Evolutionary conservation across 1,140 invertebrate species (phyloP).

Genomic region (Frieseomelitta varia): DNA sequence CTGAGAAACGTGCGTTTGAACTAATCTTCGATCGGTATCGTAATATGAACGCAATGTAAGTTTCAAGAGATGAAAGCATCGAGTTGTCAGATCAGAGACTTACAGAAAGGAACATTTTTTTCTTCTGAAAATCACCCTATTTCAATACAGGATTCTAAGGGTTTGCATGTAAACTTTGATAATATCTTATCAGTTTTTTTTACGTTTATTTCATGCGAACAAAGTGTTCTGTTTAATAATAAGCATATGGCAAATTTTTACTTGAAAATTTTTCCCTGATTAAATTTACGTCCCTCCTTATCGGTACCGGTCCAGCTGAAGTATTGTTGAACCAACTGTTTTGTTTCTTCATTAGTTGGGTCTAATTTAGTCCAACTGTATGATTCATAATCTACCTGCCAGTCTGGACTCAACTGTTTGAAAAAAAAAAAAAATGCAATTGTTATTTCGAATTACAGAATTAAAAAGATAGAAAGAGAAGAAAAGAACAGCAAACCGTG

Average conservation of each 20-base stretch:
- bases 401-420: constrained; percentile 92
- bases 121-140: constrained; percentile 30
- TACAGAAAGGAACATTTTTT: constrained; percentile 46
- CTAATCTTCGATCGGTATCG: not conserved
- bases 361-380: constrained; percentile 99
- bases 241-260: constrained; percentile 83
- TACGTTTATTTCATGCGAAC: constrained; percentile 72
- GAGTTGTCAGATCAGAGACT: constrained; percentile 27
- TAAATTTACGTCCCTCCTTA: constrained; percentile 95
- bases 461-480: not conserved
- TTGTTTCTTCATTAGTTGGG: constrained; percentile 90
- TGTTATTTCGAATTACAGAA: constrained; percentile 16
- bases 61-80: constrained; percentile 22
- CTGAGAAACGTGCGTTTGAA: not conserved
- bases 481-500: constrained; percentile 83
- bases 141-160: constrained; percentile 53
- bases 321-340: constrained; percentile 95
- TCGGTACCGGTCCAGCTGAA: constrained; percentile 95
- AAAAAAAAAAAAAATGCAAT: constrained; percentile 31
- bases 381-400: constrained; percentile 98
- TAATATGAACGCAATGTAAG: not conserved
- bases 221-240: constrained; percentile 64
- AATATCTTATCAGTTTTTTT: constrained; percentile 56
- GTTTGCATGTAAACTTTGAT: constrained; percentile 54
- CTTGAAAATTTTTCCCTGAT: constrained; percentile 99